phyloP scores from a whole-genome alignment of 2,888 invertebrate species.

The Lasioglossum oenotherae region DNA sequence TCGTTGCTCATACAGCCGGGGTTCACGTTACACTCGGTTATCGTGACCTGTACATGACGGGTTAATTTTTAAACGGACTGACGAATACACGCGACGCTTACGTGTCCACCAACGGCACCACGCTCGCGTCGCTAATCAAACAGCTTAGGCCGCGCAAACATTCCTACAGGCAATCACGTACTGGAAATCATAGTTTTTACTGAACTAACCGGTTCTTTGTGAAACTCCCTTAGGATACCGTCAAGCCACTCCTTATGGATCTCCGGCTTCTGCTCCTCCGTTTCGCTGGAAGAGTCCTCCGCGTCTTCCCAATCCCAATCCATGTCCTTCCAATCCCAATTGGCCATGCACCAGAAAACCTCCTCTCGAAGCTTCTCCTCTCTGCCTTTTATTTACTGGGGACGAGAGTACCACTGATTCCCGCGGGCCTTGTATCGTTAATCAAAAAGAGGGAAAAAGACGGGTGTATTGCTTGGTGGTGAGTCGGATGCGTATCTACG shows the following conservation, averaged over 20 bases:
- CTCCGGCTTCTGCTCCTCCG: constrained; percentile 86
- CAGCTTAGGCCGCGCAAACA: constrained; percentile 28
- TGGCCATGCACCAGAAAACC: constrained; percentile 82
- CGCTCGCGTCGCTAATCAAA: constrained; percentile 27
- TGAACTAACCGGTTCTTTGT: constrained; percentile 75
- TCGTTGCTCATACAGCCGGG: constrained; percentile 89
- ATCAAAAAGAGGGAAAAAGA: not conserved
- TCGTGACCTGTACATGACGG: constrained; percentile 77
- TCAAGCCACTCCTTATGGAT: constrained; percentile 87
- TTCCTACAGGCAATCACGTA: constrained; percentile 33
- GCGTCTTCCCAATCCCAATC: constrained; percentile 86
- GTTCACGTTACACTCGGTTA: constrained; percentile 85
- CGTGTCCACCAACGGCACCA: constrained; percentile 14
- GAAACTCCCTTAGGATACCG: constrained; percentile 85
- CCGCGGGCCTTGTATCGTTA: not conserved
- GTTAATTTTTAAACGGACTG: constrained; percentile 39
- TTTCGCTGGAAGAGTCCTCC: constrained; percentile 81
- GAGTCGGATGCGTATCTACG: constrained; percentile 17
- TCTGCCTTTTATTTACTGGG: constrained; percentile 31
- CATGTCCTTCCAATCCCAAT: constrained; percentile 85
- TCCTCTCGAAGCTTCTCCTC: not conserved
- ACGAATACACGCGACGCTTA: constrained; percentile 12
- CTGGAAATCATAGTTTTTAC: constrained; percentile 44
- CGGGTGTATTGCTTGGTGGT: not conserved
- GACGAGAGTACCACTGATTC: not conserved